Percentiles rank a stretch among this genome's conserved stretches.
These are phyloP conservation scores for Callyntrura guangdongensis DNA, from an alignment of 2,888 invertebrate species.

Conservation along the genomic window DNA sequence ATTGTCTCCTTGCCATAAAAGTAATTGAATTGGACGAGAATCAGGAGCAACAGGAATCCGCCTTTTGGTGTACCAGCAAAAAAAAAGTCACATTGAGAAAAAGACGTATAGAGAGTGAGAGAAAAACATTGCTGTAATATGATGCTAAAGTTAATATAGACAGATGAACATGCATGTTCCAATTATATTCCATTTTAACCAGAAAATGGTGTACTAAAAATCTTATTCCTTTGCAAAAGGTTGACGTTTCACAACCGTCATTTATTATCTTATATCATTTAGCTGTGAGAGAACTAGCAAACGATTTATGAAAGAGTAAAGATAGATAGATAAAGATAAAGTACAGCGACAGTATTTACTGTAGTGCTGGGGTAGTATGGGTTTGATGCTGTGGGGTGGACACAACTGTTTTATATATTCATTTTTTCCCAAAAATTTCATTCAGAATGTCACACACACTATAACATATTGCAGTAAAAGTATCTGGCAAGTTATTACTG, in stretches of 20 bases:
- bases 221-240: neutral
- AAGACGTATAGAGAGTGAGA: neutral
- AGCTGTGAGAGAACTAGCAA: too few species aligned
- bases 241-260: too few species aligned
- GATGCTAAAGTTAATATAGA: neutral
- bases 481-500: too few species aligned
- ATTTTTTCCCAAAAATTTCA: conserved; percentile 5
- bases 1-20: conserved; percentile 78
- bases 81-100: too few species aligned
- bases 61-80: too few species aligned
- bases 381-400: neutral
- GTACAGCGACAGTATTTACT: neutral
- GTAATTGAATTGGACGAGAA: conserved; percentile 78
- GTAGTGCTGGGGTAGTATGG: neutral
- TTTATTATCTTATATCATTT: too few species aligned
- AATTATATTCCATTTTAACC: neutral
- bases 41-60: conserved; percentile 64
- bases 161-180: neutral
- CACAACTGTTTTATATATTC: neutral
- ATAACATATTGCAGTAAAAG: too few species aligned
- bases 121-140: too few species aligned
- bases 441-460: conserved; percentile 2
- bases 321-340: neutral
- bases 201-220: neutral
- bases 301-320: too few species aligned